Conservation (phyloP, 2,797 vertebrate species). For the Coracias cyanogaster region DNA sequence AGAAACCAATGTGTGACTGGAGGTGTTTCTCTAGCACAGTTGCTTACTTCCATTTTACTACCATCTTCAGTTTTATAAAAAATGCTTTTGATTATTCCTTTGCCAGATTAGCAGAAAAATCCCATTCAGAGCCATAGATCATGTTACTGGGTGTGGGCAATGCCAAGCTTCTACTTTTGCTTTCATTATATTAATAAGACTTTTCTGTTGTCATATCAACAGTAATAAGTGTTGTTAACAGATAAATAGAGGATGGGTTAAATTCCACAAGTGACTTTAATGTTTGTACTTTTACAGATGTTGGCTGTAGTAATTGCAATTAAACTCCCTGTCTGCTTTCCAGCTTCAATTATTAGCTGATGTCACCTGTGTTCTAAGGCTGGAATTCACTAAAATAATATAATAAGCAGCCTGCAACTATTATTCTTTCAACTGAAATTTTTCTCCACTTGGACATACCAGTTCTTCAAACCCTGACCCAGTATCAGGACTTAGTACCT, state of each 20-base stretch:
- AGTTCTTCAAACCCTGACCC: background rate
- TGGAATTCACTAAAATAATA: background rate
- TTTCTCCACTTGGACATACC: background rate
- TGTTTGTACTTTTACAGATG: background rate
- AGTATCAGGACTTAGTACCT: background rate
- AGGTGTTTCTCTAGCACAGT: background rate
- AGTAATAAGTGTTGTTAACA: background rate
- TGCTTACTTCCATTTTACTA: background rate
- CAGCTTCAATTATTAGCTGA: background rate
- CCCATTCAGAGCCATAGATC: background rate
- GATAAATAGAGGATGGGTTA: background rate
- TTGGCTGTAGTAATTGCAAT: background rate
- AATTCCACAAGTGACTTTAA: background rate
- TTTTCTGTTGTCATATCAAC: background rate
- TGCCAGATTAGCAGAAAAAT: background rate
- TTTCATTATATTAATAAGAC: constrained; percentile 6
- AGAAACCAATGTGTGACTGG: background rate
- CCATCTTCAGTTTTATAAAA: background rate
- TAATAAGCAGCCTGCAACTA: background rate
- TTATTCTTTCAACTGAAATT: background rate
- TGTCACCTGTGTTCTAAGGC: background rate
- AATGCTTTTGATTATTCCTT: background rate
- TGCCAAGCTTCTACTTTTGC: background rate
- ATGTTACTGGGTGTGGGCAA: background rate
- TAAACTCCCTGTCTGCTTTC: background rate